These are phyloP conservation scores for Calephelis nemesis DNA, from an alignment of 1,140 invertebrate species.

Conservation along the genomic window DNA sequence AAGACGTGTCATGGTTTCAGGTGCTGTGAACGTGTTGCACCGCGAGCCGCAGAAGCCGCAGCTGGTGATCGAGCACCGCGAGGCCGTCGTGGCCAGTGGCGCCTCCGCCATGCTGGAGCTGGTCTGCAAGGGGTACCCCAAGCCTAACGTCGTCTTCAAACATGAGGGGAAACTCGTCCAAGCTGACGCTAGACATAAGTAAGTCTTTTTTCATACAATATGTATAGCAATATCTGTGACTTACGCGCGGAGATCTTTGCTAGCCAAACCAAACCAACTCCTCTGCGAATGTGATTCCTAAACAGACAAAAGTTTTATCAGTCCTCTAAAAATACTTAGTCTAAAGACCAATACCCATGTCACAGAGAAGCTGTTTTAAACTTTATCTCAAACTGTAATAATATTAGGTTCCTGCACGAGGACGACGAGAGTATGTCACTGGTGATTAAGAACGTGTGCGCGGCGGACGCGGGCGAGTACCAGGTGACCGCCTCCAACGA, in stretches of 20 bases:
- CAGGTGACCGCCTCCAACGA: conserved; percentile 92
- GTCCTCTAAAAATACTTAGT: too few relatives aligned
- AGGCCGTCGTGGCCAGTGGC: conserved; percentile 88
- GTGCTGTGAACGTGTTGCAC: conserved; percentile 88
- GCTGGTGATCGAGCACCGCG: conserved; percentile 86
- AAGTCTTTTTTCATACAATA: conserved; percentile 41
- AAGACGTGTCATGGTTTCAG: conserved; percentile 82
- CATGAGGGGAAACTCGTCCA: conserved; percentile 91
- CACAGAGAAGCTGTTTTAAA: neutral
- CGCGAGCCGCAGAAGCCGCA: conserved; percentile 90
- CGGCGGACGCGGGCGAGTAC: conserved; percentile 92
- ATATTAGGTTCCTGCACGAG: conserved; percentile 88
- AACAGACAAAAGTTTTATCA: too few relatives aligned
- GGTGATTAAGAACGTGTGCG: conserved; percentile 92
- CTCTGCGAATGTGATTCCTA: too few relatives aligned
- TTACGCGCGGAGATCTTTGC: too few relatives aligned
- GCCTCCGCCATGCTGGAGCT: conserved; percentile 97
- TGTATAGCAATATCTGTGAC: too few relatives aligned
- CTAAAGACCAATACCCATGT: neutral
- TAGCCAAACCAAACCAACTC: too few relatives aligned
- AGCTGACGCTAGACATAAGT: conserved; percentile 89
- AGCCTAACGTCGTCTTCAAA: conserved; percentile 93
- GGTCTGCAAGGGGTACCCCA: conserved; percentile 95
- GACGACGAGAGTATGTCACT: conserved; percentile 94
- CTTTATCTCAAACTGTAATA: neutral